Evolutionary conservation across 2,797 vertebrate genomes (phyloP).

Genomic region (Sebastolobus alascanus): DNA sequence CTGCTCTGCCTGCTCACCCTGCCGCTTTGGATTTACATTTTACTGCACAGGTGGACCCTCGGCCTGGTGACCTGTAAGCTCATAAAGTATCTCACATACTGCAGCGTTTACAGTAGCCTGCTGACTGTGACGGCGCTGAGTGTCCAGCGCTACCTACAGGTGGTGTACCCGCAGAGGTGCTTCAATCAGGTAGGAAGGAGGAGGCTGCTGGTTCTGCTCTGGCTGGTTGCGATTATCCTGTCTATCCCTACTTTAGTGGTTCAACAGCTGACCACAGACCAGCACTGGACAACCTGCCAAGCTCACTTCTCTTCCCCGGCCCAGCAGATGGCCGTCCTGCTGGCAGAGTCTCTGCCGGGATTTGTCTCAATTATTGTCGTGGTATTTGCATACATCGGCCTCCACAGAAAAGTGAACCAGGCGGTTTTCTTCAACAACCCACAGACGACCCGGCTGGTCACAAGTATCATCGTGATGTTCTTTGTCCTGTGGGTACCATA

Average conservation of each 20-base stretch:
- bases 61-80: slow-evolving; percentile 62
- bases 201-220: slow-evolving; percentile 21
- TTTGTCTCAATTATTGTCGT: background rate
- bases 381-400: slow-evolving; percentile 14
- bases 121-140: slow-evolving; percentile 62
- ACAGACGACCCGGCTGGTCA: slow-evolving; percentile 34
- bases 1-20: slow-evolving; percentile 63
- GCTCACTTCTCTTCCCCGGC: accelerated
- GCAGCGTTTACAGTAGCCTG: slow-evolving; percentile 33
- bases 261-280: background rate
- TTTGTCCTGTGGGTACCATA: slow-evolving; percentile 41
- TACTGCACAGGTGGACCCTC: slow-evolving; percentile 55
- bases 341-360: slow-evolving; percentile 9
- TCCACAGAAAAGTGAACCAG: slow-evolving; percentile 30
- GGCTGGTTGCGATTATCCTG: background rate
- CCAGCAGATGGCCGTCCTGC: background rate
- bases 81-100: slow-evolving; percentile 26
- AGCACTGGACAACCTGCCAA: accelerated
- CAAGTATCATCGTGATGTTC: slow-evolving; percentile 15
- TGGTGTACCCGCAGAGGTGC: slow-evolving; percentile 41
- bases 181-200: background rate
- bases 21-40: slow-evolving; percentile 63
- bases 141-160: slow-evolving; percentile 70
- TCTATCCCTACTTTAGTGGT: slow-evolving; percentile 28
- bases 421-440: slow-evolving; percentile 48